These are phyloP conservation scores for Kryptolebias marmoratus DNA, from an alignment of 2,113 vertebrate genomes.

Conservation along the genomic window DNA sequence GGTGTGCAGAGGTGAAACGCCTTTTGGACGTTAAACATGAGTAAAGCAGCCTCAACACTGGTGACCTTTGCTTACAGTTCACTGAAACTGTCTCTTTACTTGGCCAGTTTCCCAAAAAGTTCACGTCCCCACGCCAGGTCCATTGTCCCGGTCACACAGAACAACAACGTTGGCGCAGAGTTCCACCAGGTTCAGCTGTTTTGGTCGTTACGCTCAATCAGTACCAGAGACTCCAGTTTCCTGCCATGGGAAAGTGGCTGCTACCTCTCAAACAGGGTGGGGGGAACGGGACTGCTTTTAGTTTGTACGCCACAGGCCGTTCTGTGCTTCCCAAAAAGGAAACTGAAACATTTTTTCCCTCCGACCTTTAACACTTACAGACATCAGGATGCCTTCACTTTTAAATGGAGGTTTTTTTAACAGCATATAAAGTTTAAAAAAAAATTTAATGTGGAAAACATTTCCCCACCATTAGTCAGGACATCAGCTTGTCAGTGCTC, in stretches of 20 bases:
- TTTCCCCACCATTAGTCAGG: too few species aligned
- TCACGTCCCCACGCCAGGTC: conserved; percentile 30
- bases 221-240: conserved; percentile 60
- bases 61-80: conserved; percentile 32
- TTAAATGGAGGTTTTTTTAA: too few species aligned
- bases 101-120: conserved; percentile 33
- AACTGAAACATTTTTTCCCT: background rate
- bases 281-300: background rate
- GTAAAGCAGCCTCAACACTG: too few species aligned
- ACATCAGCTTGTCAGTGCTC: too few species aligned
- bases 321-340: conserved; percentile 58
- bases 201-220: conserved; percentile 73
- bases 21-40: too few species aligned
- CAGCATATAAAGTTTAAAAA: too few species aligned
- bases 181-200: conserved; percentile 70
- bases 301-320: conserved; percentile 62
- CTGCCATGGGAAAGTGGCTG: conserved; percentile 69
- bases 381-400: too few species aligned
- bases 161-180: conserved; percentile 27
- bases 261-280: conserved; percentile 57
- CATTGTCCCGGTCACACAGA: conserved; percentile 60
- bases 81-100: conserved; percentile 15
- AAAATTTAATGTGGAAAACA: too few species aligned
- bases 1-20: too few species aligned
- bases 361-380: background rate